These are phyloP conservation scores for Drosophila conformis DNA, from an alignment of 2,888 invertebrate genomes.

Conservation along the genomic window DNA sequence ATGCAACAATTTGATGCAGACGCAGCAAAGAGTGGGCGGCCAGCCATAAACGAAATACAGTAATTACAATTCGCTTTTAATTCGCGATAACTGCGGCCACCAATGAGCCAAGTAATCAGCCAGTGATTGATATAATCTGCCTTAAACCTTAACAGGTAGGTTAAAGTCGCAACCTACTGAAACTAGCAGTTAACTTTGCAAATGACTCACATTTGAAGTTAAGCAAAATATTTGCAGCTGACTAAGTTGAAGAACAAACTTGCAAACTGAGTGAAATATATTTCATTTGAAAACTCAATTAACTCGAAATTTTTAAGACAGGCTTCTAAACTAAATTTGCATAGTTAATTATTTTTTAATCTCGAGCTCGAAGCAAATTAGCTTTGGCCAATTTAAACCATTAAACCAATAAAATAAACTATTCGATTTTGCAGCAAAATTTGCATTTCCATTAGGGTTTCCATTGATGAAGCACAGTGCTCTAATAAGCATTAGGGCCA, in stretches of 20 bases:
- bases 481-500: not conserved
- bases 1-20: conserved; percentile 71
- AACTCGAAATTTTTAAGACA: too few species aligned
- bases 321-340: not conserved
- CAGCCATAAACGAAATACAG: conserved; percentile 9
- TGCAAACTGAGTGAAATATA: not conserved
- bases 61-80: conserved; percentile 64
- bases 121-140: conserved; percentile 15
- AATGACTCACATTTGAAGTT: too few species aligned
- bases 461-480: conserved; percentile 1
- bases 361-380: not conserved
- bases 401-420: not conserved
- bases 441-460: not conserved
- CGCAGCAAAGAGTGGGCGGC: not conserved
- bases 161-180: not conserved
- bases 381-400: not conserved
- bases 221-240: too few species aligned
- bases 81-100: conserved; percentile 35
- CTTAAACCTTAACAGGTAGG: not conserved
- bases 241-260: too few species aligned
- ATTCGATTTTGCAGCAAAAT: not conserved
- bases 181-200: not conserved
- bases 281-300: not conserved
- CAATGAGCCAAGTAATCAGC: conserved; percentile 32
- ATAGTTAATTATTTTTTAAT: not conserved